Conservation (phyloP, 2,113 vertebrate species). For the Zapus hudsonius region DNA sequence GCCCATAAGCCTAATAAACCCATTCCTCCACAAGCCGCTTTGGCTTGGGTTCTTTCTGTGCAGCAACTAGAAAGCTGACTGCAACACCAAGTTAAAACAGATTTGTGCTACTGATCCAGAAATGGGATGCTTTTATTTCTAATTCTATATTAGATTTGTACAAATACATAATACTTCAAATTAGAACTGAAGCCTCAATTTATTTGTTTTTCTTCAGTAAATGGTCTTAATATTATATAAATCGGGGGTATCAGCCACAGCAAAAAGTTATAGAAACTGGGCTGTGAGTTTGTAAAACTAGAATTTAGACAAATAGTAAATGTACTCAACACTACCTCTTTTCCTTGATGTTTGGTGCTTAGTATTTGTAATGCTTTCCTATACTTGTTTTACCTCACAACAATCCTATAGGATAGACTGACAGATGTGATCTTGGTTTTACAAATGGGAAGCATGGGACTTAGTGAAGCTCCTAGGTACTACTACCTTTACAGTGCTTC, state of each 20-base stretch:
- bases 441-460: background rate
- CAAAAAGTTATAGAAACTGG: constrained; percentile 29
- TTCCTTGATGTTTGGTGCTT: constrained; percentile 6
- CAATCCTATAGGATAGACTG: background rate
- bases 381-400: constrained; percentile 36
- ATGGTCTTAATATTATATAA: constrained; percentile 47
- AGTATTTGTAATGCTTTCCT: constrained; percentile 47
- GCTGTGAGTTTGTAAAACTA: constrained; percentile 48
- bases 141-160: constrained; percentile 32
- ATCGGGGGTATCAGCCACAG: constrained; percentile 2
- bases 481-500: background rate
- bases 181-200: background rate
- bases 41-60: too few relatives aligned
- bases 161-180: background rate
- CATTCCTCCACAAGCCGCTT: too few relatives aligned
- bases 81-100: constrained; percentile 55
- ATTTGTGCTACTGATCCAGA: constrained; percentile 43
- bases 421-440: background rate
- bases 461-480: background rate
- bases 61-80: too few relatives aligned
- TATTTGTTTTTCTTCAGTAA: constrained; percentile 51
- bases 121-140: constrained; percentile 41
- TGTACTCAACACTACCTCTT: background rate
- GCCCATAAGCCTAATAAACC: too few relatives aligned
- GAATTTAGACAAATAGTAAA: constrained; percentile 52